Evolutionary conservation across 64 coral and sea anemone species (phyloP).

Genomic region (Hydrozoanthus tunicans): DNA sequence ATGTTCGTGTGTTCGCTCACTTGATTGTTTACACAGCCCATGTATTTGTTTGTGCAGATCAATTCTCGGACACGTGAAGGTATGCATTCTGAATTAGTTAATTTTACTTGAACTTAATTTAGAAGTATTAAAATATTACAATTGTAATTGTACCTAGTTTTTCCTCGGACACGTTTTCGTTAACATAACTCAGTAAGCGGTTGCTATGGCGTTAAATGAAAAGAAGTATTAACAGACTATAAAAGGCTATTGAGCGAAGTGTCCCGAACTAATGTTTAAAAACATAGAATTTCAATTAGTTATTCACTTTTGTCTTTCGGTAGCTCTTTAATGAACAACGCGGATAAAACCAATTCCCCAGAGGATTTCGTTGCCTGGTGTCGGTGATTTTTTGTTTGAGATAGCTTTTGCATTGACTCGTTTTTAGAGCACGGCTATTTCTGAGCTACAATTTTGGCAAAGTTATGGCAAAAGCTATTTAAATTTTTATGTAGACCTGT

Average conservation of each 20-base stretch:
- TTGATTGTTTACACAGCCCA: background rate
- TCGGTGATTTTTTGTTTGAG: conserved; percentile 33
- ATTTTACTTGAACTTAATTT: background rate
- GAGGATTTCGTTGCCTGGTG: conserved; percentile 52
- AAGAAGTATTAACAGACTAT: conserved; percentile 34
- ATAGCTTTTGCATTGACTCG: background rate
- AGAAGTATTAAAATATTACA: conserved; percentile 24
- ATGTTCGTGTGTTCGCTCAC: background rate
- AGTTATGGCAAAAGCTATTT: conserved; percentile 4
- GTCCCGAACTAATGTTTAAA: conserved; percentile 31
- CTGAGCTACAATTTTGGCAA: background rate
- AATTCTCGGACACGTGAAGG: background rate
- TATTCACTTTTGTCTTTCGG: background rate
- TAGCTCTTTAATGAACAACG: background rate
- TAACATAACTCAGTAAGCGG: background rate
- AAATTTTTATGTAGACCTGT: background rate
- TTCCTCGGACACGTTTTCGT: background rate
- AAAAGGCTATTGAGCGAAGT: conserved; percentile 9
- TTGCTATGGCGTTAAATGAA: conserved; percentile 11
- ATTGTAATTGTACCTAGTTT: conserved; percentile 15
- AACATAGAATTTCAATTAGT: conserved; percentile 38
- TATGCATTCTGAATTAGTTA: conserved; percentile 5
- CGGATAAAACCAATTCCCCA: conserved; percentile 12
- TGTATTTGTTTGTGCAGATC: background rate
- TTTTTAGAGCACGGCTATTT: background rate